phyloP scores from a whole-genome alignment of 2,888 invertebrate species.

The Spatulosminthurus flaviceps region DNA sequence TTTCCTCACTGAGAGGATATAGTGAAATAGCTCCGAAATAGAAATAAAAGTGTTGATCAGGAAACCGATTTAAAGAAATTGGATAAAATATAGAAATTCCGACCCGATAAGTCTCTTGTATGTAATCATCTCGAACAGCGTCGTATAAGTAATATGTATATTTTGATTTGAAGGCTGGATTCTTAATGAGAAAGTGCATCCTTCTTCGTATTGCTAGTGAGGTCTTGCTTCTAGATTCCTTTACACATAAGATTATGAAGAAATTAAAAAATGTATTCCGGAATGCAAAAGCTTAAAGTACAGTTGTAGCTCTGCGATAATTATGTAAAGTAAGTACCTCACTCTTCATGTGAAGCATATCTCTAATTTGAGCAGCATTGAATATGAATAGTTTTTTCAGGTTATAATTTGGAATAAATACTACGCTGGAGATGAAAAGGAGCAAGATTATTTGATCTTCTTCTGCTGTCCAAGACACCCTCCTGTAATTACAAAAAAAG shows the following conservation, averaged over 20 bases:
- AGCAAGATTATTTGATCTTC: constrained; percentile 56
- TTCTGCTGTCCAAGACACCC: constrained; percentile 58
- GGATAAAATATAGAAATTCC: not conserved
- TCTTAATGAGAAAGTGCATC: constrained; percentile 57
- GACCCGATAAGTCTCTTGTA: constrained; percentile 47
- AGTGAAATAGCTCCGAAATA: not conserved
- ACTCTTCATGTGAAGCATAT: constrained; percentile 54
- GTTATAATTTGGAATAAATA: constrained; percentile 59
- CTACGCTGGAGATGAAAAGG: constrained; percentile 56
- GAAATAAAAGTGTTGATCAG: too few relatives aligned
- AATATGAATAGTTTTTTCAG: constrained; percentile 56
- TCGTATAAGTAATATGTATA: constrained; percentile 51
- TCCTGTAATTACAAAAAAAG: constrained; percentile 29
- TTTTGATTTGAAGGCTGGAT: constrained; percentile 45
- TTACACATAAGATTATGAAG: constrained; percentile 1
- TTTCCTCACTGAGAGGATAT: too few relatives aligned
- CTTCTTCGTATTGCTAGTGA: constrained; percentile 57
- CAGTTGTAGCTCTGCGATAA: too few relatives aligned
- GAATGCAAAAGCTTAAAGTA: too few relatives aligned
- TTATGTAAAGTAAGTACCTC: constrained; percentile 38
- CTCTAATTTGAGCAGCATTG: constrained; percentile 60
- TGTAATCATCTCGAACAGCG: constrained; percentile 50
- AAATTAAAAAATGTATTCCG: not conserved
- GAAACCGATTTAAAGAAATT: not conserved
- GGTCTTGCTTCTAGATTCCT: constrained; percentile 54